These are phyloP conservation scores for Scortum barcoo DNA, from an alignment of 2,113 vertebrate genomes.

Conservation along the genomic window DNA sequence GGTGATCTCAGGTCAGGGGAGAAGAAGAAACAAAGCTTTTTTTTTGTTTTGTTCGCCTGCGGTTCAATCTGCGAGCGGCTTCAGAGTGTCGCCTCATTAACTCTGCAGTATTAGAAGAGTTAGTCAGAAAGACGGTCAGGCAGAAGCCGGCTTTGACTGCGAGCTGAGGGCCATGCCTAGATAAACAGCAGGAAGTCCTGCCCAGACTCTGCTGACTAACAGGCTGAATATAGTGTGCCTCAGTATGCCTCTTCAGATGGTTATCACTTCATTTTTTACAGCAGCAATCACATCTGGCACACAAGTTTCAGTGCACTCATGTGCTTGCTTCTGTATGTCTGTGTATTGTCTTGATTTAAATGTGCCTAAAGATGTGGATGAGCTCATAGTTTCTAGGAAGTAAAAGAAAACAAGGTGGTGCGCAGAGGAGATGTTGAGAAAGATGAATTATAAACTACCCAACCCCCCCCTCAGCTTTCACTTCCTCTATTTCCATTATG, in stretches of 20 bases:
- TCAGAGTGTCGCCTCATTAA: conserved; percentile 36
- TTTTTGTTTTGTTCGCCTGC: not conserved
- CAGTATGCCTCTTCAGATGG: not conserved
- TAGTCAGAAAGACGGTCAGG: conserved; percentile 33
- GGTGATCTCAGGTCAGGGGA: not conserved
- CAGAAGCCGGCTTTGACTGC: conserved; percentile 25
- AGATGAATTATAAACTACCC: conserved; percentile 5
- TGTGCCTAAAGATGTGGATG: not conserved
- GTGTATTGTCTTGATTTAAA: no score
- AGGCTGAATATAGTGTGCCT: conserved; percentile 1
- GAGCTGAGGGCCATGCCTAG: conserved; percentile 24
- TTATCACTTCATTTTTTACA: conserved; percentile 15
- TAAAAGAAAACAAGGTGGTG: not conserved
- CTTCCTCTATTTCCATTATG: conserved; percentile 69
- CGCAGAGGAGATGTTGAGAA: not conserved
- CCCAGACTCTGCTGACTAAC: conserved; percentile 41
- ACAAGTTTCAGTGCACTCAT: not conserved
- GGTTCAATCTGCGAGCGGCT: not conserved
- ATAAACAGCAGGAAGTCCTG: conserved; percentile 65
- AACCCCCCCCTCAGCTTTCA: conserved; percentile 57
- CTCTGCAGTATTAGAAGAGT: conserved; percentile 29
- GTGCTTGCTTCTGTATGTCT: not conserved
- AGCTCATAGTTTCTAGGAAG: conserved; percentile 7
- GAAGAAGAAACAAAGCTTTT: not conserved
- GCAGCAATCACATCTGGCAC: not conserved